Percentiles rank a stretch among this genome's conserved stretches.
Evolutionary conservation across 2,113 vertebrate genomes (phyloP).

Genomic region (Neolamprologus ventralis): DNA sequence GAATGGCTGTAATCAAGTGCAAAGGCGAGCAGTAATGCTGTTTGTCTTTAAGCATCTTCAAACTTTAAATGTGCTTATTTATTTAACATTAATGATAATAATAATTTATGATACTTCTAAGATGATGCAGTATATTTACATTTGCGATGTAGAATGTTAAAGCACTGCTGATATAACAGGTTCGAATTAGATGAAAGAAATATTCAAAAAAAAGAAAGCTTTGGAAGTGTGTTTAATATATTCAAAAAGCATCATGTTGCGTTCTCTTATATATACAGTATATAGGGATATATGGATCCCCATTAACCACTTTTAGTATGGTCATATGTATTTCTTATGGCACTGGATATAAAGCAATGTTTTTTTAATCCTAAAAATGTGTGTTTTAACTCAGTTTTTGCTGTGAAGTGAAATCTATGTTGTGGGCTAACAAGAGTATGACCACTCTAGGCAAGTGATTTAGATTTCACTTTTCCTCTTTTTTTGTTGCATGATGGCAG

Average conservation of each 20-base stretch:
- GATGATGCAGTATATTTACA: not conserved
- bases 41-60: not conserved
- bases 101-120: accelerated
- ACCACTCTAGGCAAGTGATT: not conserved
- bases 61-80: not conserved
- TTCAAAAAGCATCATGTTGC: not conserved
- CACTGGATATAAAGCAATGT: accelerated
- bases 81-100: not conserved
- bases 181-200: not conserved
- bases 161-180: not conserved
- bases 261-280: not conserved
- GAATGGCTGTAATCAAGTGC: slow-evolving; percentile 43
- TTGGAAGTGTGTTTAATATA: accelerated
- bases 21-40: not conserved
- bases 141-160: accelerated
- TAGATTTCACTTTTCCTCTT: not conserved
- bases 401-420: not conserved
- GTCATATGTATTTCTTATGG: not conserved
- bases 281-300: not conserved
- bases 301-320: not conserved
- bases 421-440: not conserved
- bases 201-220: not conserved
- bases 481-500: not conserved
- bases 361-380: not conserved
- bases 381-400: not conserved